Percentiles rank a stretch among this genome's conserved stretches.
Conservation (phyloP, 2,113 vertebrate species). For the Tachysurus vachellii region DNA sequence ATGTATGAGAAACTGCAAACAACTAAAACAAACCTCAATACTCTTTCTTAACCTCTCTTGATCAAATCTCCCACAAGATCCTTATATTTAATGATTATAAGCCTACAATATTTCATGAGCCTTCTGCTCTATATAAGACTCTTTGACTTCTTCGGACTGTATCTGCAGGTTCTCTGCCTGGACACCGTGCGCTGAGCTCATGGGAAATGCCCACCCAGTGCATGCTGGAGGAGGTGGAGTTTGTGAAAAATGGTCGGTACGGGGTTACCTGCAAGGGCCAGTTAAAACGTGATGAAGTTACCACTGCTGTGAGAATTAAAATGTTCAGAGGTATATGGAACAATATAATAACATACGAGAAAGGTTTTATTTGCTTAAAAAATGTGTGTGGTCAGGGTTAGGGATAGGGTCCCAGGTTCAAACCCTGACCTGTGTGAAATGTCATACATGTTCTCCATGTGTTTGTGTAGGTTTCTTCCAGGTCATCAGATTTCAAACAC, state of each 20-base stretch:
- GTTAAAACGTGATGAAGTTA: conserved; percentile 51
- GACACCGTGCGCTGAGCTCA: conserved; percentile 42
- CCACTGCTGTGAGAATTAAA: conserved; percentile 63
- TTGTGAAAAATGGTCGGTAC: conserved; percentile 62
- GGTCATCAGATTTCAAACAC: not conserved
- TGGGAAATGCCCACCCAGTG: conserved; percentile 65
- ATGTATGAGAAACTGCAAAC: not conserved
- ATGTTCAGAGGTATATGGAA: conserved; percentile 58
- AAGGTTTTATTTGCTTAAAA: not conserved
- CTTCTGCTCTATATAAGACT: conserved; percentile 44
- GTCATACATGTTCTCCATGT: not conserved
- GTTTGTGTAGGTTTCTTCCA: not conserved
- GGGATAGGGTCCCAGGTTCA: not conserved
- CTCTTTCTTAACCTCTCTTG: not conserved
- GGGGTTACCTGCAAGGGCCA: conserved; percentile 65
- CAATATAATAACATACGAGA: not conserved
- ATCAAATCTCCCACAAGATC: not conserved
- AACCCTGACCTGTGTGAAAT: not conserved
- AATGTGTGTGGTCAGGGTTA: not conserved
- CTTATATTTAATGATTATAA: not conserved
- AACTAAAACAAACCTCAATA: not conserved
- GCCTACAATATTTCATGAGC: not conserved
- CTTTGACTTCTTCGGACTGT: not conserved
- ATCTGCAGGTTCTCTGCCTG: conserved; percentile 14
- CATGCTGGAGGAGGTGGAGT: conserved; percentile 59